Percentiles rank a stretch among this genome's conserved stretches.
Conservation (phyloP, 2,797 vertebrate genomes). For the Ctenochaetus hawaiiensis region DNA sequence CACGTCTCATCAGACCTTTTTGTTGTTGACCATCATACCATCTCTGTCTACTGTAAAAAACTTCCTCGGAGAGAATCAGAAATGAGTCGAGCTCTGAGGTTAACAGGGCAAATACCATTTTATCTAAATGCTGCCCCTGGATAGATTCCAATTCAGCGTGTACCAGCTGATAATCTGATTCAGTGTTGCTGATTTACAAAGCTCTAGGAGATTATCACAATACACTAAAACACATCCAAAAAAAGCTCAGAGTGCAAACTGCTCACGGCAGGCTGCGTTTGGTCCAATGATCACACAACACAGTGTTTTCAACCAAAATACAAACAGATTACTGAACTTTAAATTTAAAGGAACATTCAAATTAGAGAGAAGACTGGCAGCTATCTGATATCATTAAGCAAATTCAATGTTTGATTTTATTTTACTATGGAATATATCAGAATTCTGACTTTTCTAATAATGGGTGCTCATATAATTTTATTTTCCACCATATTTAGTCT, state of each 20-base stretch:
- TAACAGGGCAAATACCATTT: slow-evolving; percentile 50
- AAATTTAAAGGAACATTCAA: not conserved
- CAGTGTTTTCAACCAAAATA: not conserved
- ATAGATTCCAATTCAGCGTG: slow-evolving; percentile 63
- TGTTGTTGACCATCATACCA: not conserved
- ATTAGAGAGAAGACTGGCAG: no score
- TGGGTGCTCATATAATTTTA: not conserved
- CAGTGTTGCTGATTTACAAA: slow-evolving; percentile 64
- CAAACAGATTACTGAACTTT: not conserved
- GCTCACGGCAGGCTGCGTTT: slow-evolving; percentile 6
- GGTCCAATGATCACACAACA: not conserved
- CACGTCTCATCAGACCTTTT: slow-evolving; percentile 11
- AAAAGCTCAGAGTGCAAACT: slow-evolving; percentile 38
- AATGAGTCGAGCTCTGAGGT: slow-evolving; percentile 45
- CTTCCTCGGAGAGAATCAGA: slow-evolving; percentile 41
- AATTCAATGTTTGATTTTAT: not conserved
- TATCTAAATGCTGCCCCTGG: slow-evolving; percentile 63
- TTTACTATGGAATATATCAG: not conserved
- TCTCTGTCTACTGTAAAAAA: slow-evolving; percentile 3
- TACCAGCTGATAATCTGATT: slow-evolving; percentile 74
- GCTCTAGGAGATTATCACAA: slow-evolving; percentile 70
- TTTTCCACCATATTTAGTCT: not conserved
- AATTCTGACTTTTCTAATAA: not conserved
- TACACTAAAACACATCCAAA: slow-evolving; percentile 52
- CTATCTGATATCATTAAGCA: not conserved